phyloP scores from a whole-genome alignment of 2,888 invertebrate species.

The Nemotelus nigrinus region DNA sequence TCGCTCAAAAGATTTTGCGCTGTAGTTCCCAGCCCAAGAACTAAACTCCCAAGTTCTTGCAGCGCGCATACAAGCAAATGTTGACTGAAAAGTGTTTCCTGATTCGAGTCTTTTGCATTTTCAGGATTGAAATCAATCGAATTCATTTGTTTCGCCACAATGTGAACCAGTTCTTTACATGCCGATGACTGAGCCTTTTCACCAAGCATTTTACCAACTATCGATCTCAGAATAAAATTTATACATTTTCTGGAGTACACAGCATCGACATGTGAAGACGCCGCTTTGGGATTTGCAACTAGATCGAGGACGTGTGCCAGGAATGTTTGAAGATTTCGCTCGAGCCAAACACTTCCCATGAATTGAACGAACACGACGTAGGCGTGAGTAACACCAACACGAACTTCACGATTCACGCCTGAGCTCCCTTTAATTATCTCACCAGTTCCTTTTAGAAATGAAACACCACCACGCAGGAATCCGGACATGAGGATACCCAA shows the following conservation, averaged over 20 bases:
- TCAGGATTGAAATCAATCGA: constrained; percentile 92
- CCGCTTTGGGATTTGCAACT: constrained; percentile 94
- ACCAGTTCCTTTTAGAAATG: constrained; percentile 90
- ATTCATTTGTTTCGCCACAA: constrained; percentile 94
- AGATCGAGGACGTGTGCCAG: constrained; percentile 91
- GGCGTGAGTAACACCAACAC: constrained; percentile 97
- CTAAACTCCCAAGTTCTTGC: constrained; percentile 89
- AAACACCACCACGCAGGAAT: constrained; percentile 92
- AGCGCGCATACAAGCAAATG: constrained; percentile 92
- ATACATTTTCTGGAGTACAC: constrained; percentile 98
- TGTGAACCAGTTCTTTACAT: constrained; percentile 91
- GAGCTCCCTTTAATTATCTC: constrained; percentile 97
- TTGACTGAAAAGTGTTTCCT: constrained; percentile 90
- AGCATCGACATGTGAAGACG: constrained; percentile 95
- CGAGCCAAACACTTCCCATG: constrained; percentile 94
- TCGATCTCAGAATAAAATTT: constrained; percentile 90
- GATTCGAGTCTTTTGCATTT: constrained; percentile 90
- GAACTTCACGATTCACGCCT: constrained; percentile 92
- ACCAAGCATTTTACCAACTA: constrained; percentile 92
- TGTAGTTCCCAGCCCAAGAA: constrained; percentile 92
- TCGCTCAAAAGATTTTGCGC: constrained; percentile 91
- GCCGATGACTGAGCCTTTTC: constrained; percentile 97
- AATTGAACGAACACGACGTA: constrained; percentile 95
- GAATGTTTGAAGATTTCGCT: constrained; percentile 86
- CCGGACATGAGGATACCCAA: constrained; percentile 91